Conservation (phyloP, 2,797 vertebrate species). For the Dermochelys coriacea region DNA sequence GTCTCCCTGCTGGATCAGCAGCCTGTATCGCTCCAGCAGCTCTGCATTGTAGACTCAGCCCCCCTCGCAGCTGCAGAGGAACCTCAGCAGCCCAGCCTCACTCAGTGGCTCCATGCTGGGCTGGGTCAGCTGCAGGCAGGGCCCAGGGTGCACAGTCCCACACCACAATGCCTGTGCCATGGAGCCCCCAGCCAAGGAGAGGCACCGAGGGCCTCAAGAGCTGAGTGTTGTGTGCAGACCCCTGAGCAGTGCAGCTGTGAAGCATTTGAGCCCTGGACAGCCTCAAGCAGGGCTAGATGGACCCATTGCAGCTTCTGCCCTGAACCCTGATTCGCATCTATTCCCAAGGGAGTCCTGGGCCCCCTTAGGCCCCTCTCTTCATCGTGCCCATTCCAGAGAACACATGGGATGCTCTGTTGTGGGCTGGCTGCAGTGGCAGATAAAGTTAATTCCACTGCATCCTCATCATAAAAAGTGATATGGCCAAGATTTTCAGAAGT, state of each 20-base stretch:
- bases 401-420: neutral
- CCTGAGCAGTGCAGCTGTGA: neutral
- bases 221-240: neutral
- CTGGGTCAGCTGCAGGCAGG: neutral
- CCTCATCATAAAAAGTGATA: neutral
- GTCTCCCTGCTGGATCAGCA: neutral
- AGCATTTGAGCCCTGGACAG: neutral
- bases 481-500: neutral
- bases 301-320: neutral
- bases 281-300: neutral
- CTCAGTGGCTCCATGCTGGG: neutral
- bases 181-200: neutral
- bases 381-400: neutral
- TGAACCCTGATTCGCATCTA: neutral
- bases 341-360: neutral
- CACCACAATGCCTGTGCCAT: neutral
- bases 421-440: neutral
- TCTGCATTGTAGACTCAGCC: neutral
- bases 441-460: rapidly evolving
- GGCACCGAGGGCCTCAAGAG: neutral
- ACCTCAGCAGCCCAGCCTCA: neutral
- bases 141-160: too few relatives aligned
- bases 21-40: neutral
- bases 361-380: too few relatives aligned
- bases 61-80: neutral